These are phyloP conservation scores for Pomatorhinus ruficollis DNA, from an alignment of 2,113 vertebrate species.

Conservation along the genomic window DNA sequence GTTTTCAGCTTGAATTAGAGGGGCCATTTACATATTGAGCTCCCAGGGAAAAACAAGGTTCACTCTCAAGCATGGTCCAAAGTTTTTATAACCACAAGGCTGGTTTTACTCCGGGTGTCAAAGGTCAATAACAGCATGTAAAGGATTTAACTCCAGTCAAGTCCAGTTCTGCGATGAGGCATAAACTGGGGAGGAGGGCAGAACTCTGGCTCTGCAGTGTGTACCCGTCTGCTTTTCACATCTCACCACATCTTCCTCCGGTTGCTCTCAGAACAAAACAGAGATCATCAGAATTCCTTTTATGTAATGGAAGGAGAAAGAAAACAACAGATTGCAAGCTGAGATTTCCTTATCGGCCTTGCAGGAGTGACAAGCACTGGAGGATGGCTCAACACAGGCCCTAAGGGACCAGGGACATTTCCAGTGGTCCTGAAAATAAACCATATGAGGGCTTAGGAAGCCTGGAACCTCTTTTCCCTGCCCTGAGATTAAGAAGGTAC, in stretches of 20 bases:
- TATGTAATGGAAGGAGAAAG: neutral
- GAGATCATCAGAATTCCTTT: constrained; percentile 20
- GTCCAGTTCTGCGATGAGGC: neutral
- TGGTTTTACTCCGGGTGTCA: neutral
- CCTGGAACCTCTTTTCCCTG: neutral
- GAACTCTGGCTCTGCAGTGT: neutral
- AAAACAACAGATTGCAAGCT: constrained; percentile 42
- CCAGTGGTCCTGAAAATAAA: neutral
- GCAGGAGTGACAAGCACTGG: neutral
- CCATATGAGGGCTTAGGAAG: neutral
- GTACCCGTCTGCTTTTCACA: neutral
- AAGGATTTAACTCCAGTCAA: neutral
- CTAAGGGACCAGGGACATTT: neutral
- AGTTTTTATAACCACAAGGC: neutral
- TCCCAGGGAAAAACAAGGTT: neutral
- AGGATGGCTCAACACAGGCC: neutral
- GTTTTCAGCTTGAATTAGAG: neutral
- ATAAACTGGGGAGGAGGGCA: neutral
- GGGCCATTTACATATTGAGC: neutral
- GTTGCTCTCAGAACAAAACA: constrained; percentile 5
- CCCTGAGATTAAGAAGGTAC: neutral
- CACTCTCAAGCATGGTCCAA: neutral
- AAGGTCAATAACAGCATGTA: neutral
- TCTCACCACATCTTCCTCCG: neutral
- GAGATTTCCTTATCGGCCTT: neutral